phyloP scores from a whole-genome alignment of 2,888 invertebrate genomes.

The Scaptodrosophila latifasciaeformis region DNA sequence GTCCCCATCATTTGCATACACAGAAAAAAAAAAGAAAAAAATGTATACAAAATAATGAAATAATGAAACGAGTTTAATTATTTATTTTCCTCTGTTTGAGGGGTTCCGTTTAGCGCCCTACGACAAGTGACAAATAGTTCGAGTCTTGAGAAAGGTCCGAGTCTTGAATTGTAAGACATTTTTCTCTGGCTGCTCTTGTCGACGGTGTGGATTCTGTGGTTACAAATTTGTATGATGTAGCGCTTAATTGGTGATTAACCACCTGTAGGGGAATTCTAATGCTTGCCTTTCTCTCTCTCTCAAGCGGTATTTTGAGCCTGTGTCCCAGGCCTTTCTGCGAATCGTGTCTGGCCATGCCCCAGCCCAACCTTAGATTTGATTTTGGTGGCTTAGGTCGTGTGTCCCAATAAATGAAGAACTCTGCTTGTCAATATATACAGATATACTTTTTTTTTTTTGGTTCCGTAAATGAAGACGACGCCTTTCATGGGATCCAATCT shows the following conservation, averaged over 20 bases:
- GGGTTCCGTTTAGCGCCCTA: slow-evolving; percentile 34
- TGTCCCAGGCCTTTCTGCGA: slow-evolving; percentile 7
- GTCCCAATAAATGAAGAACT: not conserved
- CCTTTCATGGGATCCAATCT: not conserved
- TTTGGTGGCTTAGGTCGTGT: not conserved
- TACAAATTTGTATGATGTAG: slow-evolving; percentile 73
- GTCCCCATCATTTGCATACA: slow-evolving; percentile 1
- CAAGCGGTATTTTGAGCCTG: slow-evolving; percentile 26
- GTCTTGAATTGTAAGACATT: slow-evolving; percentile 15
- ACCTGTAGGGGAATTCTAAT: slow-evolving; percentile 72
- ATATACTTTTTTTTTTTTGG: too few species aligned
- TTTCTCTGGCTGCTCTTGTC: too few species aligned
- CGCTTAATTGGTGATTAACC: slow-evolving; percentile 74
- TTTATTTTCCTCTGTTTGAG: slow-evolving; percentile 1
- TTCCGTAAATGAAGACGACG: slow-evolving; percentile 53
- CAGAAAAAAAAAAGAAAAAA: not conserved
- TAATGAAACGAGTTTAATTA: too few species aligned
- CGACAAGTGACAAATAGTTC: slow-evolving; percentile 58
- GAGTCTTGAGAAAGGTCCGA: slow-evolving; percentile 44
- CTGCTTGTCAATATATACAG: not conserved
- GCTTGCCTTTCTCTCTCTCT: slow-evolving; percentile 11
- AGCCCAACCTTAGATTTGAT: slow-evolving; percentile 15
- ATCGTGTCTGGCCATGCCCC: slow-evolving; percentile 44
- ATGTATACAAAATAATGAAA: too few species aligned
- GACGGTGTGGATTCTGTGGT: slow-evolving; percentile 42